Base-by-base conservation (phyloP, 2,888 invertebrate genomes). In the Epistrophe eligans region DNA sequence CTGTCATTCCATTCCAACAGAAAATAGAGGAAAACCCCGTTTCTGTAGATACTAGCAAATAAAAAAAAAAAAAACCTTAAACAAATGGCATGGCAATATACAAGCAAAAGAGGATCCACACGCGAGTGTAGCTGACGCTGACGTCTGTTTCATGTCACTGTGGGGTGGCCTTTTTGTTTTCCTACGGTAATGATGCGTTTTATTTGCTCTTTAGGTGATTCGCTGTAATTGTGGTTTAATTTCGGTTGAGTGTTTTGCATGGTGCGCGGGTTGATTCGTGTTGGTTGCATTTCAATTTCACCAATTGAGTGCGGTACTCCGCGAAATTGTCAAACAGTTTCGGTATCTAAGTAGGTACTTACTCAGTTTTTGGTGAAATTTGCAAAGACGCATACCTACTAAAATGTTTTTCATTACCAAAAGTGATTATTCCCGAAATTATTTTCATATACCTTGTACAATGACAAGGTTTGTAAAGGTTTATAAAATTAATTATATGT, bases 201-300 rank as follows among this genome's bases (percentile, higher is more conserved):
- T 87, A 87, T 83, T 87, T 87, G 83, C 87, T 83, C 79, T 87
- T 87, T 87, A 83, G 79, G 83, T 87, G 87, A 79, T 83, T 83
- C 79, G 79, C 76, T 87, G 83, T 87, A 87, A 83, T 87, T 83
- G 87, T 55, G 87, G 87, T 87, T 87, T 87, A 87, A 87, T 87
- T 87, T 87, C 55, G 83, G 83, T 74, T 60, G 74, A 87, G 87
- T 87, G 83, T 55, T 79, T 79, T 77, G 72, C 50, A 55, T 79
- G 74, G 66, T 57, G 48, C 64, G 50, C 71, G 28, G 52, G 62
- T 77, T 55, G 19, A 60, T 58, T 72, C 55, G 70, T 64, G 79
- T 84, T 74, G 83, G 83, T 84, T 83, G 83, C 83, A 84, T 79
- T 79, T 84, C 83, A 83, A 83, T 83, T 83, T 73, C 24, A 58